These are phyloP conservation scores for Ameiurus melas DNA, from an alignment of 2,113 vertebrate genomes.

Conservation along the genomic window DNA sequence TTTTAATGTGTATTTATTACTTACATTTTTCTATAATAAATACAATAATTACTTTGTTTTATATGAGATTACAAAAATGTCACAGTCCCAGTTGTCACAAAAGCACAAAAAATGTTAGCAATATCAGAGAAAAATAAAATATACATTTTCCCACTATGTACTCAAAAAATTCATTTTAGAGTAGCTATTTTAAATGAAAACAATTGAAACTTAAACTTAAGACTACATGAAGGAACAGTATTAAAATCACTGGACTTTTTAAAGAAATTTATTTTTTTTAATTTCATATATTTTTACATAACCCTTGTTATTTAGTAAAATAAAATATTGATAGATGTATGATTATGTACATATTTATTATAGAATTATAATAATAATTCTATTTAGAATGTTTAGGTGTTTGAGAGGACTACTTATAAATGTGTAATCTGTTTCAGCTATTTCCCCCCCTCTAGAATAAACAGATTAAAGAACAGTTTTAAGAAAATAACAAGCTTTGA, in stretches of 20 bases:
- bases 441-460: neutral
- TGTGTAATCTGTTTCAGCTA: neutral
- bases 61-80: neutral
- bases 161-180: neutral
- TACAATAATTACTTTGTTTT: neutral
- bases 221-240: neutral
- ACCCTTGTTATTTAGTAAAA: neutral
- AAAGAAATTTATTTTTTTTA: neutral
- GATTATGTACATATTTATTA: neutral
- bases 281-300: neutral
- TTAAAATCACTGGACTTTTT: neutral
- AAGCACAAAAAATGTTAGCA: neutral
- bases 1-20: neutral
- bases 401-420: neutral
- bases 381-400: neutral
- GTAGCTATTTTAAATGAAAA: neutral
- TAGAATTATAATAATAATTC: neutral
- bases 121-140: neutral
- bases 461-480: neutral
- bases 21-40: constrained; percentile 3
- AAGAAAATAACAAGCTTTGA: neutral
- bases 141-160: neutral
- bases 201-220: neutral
- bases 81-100: neutral
- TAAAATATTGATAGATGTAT: neutral